Conservation (phyloP, 2,797 vertebrate genomes). For the Basileuterus tristriatus region DNA sequence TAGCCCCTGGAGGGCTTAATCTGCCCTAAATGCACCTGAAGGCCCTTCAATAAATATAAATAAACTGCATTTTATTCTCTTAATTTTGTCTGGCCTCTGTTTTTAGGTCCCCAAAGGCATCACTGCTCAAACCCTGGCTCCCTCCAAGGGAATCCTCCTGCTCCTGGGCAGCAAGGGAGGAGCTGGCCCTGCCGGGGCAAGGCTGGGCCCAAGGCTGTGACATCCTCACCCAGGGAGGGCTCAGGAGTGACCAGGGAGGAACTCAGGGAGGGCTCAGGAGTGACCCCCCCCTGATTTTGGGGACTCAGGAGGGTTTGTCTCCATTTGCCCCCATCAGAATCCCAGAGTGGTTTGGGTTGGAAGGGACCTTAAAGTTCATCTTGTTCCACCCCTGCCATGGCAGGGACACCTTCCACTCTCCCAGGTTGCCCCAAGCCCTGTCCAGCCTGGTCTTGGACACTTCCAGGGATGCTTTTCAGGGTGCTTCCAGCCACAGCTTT, state of each 20-base stretch:
- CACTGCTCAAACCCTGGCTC: not conserved
- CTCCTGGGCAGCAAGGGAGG: not conserved
- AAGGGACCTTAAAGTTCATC: not conserved
- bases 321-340: not conserved
- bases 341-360: too few species aligned
- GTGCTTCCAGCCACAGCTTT: not conserved
- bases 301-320: not conserved
- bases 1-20: not conserved
- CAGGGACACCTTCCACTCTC: accelerated
- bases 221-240: not conserved
- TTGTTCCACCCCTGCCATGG: not conserved
- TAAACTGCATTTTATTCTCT: not conserved
- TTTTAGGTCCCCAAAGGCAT: not conserved
- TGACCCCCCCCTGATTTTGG: not conserved
- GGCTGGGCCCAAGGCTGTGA: not conserved
- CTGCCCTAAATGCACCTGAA: too few species aligned
- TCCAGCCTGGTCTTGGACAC: not conserved
- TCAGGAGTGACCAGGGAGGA: too few species aligned
- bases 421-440: accelerated
- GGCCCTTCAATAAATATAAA: not conserved
- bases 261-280: not conserved
- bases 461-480: not conserved
- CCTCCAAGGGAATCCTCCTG: not conserved
- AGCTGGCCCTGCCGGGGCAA: not conserved
- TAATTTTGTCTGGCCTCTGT: not conserved